Base-by-base conservation (phyloP, 37 sponge, comb jelly and placozoan species). In the Spongilla lacustris region DNA sequence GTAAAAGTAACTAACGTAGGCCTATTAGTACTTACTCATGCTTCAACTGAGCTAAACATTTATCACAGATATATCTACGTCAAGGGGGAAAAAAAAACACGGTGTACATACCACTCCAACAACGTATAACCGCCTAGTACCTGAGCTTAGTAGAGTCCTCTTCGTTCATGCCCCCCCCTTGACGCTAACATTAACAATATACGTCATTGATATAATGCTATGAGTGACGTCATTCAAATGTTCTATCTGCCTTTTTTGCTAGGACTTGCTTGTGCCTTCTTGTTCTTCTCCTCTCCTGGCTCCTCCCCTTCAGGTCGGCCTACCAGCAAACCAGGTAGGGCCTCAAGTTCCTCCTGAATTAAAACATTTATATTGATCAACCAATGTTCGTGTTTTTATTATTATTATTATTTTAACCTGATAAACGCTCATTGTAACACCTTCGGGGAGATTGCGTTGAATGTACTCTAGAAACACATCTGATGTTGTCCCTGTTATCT, bases 401-500 rank as follows among this genome's bases (percentile, higher is more conserved):
- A n/a, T n/a, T 19, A 72, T 33, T 72, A 28, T 28, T 29, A 29
- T 28, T 26, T 66, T 66, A 50, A 92, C 93, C 87, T 95, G 90
- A 30, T 88, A 87, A 17, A 96, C 93, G 71, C 84, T 85, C 97
- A 96, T 96, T 19, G 87, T 71, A 10, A 94, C 90, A 4, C 97
- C 97, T 74, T 89, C 97, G 5, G 97, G 95, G 2, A 96, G 76
- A 67, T 96, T 94, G 32, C 97, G 82, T 84, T 96, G 97, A 33
- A 89, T 94, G 92, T 96, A 96, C 86, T 96, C 97, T 31, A 96
- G 81, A 50, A 90, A 96, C 13, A 96, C 81, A 67, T 96, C 95
- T 0, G 97, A 84, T 5, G 97, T 94, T n/a, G 90, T 96, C 0
- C 95, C 97, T n/a, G 97, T 96, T 25, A 96, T 92, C 72, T 87